Base-by-base conservation (phyloP, 2,888 invertebrate genomes). In the Seira ritae region DNA sequence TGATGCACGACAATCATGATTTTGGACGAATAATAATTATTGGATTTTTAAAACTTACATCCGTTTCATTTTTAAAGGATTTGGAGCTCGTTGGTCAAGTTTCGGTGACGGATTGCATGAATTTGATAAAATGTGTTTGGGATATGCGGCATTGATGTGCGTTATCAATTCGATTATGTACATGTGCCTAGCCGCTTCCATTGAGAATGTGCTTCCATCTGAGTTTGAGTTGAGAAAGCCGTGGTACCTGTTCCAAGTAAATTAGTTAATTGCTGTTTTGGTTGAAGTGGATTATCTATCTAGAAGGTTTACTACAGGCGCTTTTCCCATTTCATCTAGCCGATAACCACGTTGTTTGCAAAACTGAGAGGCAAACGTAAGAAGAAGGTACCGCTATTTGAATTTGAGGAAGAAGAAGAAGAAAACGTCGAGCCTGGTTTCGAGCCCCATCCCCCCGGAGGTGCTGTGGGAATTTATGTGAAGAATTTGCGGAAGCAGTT, bases 221-320 rank as follows among this genome's bases (percentile, higher is more conserved):
- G 92, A 93, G 23, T 94, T 93, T 88, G 95, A 95, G 0, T 92
- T 94, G 1, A 93, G 94, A 0, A 92, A 93, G 86, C 93, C 93
- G 0, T 92, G 93, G 88, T 95, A 95, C 90, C 90, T 93, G 0
- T 91, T 93, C 60, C 91, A 92, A 91, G 95, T 95, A 90, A n/a
- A n/a, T n/a, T n/a, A n/a, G n/a, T n/a, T n/a, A n/a, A n/a, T n/a
- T n/a, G n/a, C n/a, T n/a, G n/a, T n/a, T n/a, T n/a, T n/a, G n/a
- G n/a, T n/a, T n/a, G n/a, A n/a, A n/a, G n/a, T n/a, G n/a, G n/a
- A n/a, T n/a, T n/a, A n/a, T n/a, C n/a, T n/a, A n/a, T n/a, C n/a
- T n/a, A n/a, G n/a, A 90, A 91, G 22, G n/a, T 1, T 67, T n/a
- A 62, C 10, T n/a, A n/a, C n/a, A n/a, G n/a, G n/a, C n/a, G 3